Conservation (phyloP, 2,888 invertebrate species). For the Ochropleura leucogaster region DNA sequence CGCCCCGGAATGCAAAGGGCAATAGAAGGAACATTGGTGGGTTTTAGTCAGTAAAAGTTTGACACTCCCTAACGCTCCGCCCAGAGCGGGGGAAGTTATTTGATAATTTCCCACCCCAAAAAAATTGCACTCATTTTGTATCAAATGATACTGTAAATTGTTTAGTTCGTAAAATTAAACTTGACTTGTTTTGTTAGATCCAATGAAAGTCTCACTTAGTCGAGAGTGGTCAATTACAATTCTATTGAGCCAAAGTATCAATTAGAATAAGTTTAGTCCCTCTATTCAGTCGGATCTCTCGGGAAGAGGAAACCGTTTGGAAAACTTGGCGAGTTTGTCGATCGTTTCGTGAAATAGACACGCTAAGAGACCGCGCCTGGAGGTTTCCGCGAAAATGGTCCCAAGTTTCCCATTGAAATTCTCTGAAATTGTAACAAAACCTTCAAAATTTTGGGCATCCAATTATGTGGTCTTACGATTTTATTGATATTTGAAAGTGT, state of each 20-base stretch:
- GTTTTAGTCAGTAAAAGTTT: too few species aligned
- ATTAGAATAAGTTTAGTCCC: slow-evolving; percentile 49
- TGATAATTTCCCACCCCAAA: too few species aligned
- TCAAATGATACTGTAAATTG: not conserved
- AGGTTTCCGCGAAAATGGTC: slow-evolving; percentile 27
- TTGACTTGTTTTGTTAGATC: slow-evolving; percentile 28
- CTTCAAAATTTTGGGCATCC: slow-evolving; percentile 12
- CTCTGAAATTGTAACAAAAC: slow-evolving; percentile 17
- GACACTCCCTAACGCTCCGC: too few species aligned
- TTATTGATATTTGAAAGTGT: not conserved
- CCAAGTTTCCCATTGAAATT: slow-evolving; percentile 14
- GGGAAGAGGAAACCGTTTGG: slow-evolving; percentile 37
- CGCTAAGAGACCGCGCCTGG: slow-evolving; percentile 19
- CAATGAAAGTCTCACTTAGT: slow-evolving; percentile 12
- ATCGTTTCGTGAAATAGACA: slow-evolving; percentile 44
- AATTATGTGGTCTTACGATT: slow-evolving; percentile 13
- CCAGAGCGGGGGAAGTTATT: too few species aligned
- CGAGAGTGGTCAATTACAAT: slow-evolving; percentile 31
- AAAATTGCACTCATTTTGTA: too few species aligned
- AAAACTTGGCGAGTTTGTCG: slow-evolving; percentile 43
- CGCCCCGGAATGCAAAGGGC: too few species aligned
- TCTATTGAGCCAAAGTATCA: slow-evolving; percentile 41
- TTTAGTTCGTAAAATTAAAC: slow-evolving; percentile 16
- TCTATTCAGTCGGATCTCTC: slow-evolving; percentile 35
- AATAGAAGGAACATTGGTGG: too few species aligned